Percentiles rank a stretch among this genome's conserved stretches.
These are phyloP conservation scores for Ypsolopha sequella DNA, from an alignment of 2,888 invertebrate species.

Conservation along the genomic window DNA sequence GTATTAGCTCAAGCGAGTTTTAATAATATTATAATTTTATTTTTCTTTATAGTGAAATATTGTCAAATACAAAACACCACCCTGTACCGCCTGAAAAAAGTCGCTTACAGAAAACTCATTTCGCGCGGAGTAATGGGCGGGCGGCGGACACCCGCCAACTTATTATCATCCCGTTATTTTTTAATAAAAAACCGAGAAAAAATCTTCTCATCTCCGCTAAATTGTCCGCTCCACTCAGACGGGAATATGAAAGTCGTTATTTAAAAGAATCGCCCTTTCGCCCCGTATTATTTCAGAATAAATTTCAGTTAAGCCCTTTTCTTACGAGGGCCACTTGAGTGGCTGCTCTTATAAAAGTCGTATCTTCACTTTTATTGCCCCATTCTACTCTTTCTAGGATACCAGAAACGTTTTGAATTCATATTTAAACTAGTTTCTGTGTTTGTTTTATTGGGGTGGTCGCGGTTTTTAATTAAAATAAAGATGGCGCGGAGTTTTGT, in stretches of 20 bases:
- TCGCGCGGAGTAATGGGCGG: constrained; percentile 51
- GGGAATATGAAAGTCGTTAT: constrained; percentile 69
- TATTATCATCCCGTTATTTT: constrained; percentile 38
- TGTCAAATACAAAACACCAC: constrained; percentile 12
- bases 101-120: constrained; percentile 63
- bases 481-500: neutral
- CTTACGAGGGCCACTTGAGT: constrained; percentile 35
- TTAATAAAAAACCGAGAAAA: constrained; percentile 48
- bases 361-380: constrained; percentile 46
- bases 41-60: too few relatives aligned
- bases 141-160: constrained; percentile 29
- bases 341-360: constrained; percentile 15
- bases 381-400: constrained; percentile 16
- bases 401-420: constrained; percentile 17
- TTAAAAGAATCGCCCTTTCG: constrained; percentile 60
- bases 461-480: neutral
- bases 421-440: neutral
- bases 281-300: constrained; percentile 63
- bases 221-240: constrained; percentile 54
- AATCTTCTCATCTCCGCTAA: constrained; percentile 63
- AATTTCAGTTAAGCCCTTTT: constrained; percentile 55
- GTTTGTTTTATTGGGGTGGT: neutral
- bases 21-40: too few relatives aligned
- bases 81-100: constrained; percentile 28
- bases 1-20: too few relatives aligned